Conservation (phyloP, 2,888 invertebrate genomes). For the Stramonita haemastoma region DNA sequence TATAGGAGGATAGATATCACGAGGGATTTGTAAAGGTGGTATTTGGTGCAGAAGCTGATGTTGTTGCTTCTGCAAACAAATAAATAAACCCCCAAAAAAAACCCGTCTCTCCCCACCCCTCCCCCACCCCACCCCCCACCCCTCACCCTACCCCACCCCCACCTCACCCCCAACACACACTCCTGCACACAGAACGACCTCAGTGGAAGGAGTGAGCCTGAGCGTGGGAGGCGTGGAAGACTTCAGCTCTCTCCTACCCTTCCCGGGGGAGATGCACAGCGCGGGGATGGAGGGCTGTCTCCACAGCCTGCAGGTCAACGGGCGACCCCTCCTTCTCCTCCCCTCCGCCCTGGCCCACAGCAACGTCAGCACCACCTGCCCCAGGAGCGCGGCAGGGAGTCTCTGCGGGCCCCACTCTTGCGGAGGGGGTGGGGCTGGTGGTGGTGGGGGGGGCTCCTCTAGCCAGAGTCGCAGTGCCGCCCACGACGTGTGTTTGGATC, state of each 20-base stretch:
- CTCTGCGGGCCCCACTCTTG: conserved; percentile 79
- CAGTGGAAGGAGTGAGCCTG: conserved; percentile 78
- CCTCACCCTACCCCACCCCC: too few species aligned
- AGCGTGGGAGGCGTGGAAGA: conserved; percentile 90
- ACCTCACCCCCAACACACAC: too few species aligned
- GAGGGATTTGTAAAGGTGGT: too few species aligned
- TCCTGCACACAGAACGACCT: neutral
- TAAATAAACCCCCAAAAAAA: too few species aligned
- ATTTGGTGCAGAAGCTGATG: too few species aligned
- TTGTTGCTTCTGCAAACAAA: too few species aligned
- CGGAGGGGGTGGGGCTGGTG: conserved; percentile 34
- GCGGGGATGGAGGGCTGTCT: conserved; percentile 96
- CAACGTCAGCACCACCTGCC: conserved; percentile 87
- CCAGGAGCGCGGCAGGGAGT: conserved; percentile 80
- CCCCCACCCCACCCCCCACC: too few species aligned
- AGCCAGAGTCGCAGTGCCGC: neutral
- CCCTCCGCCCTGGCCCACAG: conserved; percentile 79
- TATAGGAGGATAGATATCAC: too few species aligned
- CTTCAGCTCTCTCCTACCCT: conserved; percentile 90
- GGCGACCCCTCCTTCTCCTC: conserved; percentile 75
- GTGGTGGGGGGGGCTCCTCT: neutral
- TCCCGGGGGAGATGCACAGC: conserved; percentile 92
- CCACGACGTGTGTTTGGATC: conserved; percentile 86
- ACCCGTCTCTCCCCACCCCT: too few species aligned
- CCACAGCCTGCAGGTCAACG: conserved; percentile 92